Conservation (phyloP, 2,888 invertebrate genomes). For the Eurois occulta region DNA sequence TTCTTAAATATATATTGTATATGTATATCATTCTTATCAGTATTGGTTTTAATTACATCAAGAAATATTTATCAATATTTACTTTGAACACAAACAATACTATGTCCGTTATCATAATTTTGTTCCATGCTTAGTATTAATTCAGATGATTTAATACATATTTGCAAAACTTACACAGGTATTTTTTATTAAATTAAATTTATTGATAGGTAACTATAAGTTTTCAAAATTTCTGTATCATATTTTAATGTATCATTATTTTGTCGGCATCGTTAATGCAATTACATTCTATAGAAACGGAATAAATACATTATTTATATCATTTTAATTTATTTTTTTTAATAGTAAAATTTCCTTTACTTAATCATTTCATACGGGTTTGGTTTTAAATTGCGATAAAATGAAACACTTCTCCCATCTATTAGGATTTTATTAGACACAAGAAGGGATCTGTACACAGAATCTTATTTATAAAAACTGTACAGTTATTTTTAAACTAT, state of each 20-base stretch:
- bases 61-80: constrained; percentile 59
- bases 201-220: constrained; percentile 71
- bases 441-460: constrained; percentile 66
- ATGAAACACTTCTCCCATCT: constrained; percentile 61
- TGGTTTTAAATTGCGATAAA: constrained; percentile 26
- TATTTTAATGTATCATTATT: constrained; percentile 78
- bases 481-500: constrained; percentile 62
- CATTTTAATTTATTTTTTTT: constrained; percentile 72
- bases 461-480: constrained; percentile 66
- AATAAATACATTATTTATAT: constrained; percentile 86
- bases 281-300: constrained; percentile 84
- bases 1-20: constrained; percentile 73
- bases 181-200: constrained; percentile 64
- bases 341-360: constrained; percentile 19
- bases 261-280: constrained; percentile 83
- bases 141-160: constrained; percentile 65
- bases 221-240: constrained; percentile 79
- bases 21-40: constrained; percentile 69
- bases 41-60: constrained; percentile 67
- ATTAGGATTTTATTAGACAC: constrained; percentile 69
- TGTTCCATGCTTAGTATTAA: constrained; percentile 67
- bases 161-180: constrained; percentile 59
- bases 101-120: constrained; percentile 63
- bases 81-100: constrained; percentile 57
- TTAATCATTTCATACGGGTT: background rate